Base-by-base conservation (phyloP, 2,797 vertebrate species). In the Amblyopsis hoosieri region DNA sequence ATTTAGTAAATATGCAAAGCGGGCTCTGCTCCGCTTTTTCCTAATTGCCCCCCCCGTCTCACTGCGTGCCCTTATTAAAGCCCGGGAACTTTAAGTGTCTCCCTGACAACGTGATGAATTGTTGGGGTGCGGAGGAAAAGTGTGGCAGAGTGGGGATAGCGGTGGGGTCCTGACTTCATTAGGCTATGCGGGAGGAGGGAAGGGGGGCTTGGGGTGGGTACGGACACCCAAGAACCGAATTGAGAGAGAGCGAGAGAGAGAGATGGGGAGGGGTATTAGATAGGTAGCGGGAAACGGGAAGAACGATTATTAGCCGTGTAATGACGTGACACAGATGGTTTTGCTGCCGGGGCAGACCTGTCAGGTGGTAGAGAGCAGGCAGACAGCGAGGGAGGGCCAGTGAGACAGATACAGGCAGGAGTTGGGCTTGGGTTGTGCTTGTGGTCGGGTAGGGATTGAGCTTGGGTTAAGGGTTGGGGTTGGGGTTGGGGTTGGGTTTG, bases 1-100 rank as follows among this genome's bases (percentile, higher is more conserved):
- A 95, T 96, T 98, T 95, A 95, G 96, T 96, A 98, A 98, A 98
- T 97, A 98, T 97, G 96, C 95, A 97, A 97, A 96, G 93, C 87
- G 68, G 67, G 94, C 94, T 94, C 7, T 90, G 93, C 91, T 95
- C 82, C 17, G 82, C 84, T 88, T 86, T 88, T 86, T 74, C 94
- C 95, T 98, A 98, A 98, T 98, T 98, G 96, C 95, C 93, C 94
- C 17, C 73, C 70, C 79, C 80, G 92, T 95, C 95, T 95, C 93
- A 91, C 93, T 93, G 94, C 93, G 95, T 95, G 96, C 94, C 95
- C 96, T 97, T 97, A 97, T 97, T 98, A 98, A 87, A 95, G 94
- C 90, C 90, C 89, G 90, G 94, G 93, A 97, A 96, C 94, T 94
- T 95, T 94, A 97, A 97, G 96, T 96, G 95, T 96, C 94, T 95